Base-by-base conservation (phyloP, 2,113 vertebrate species). In the Ochotona princeps region DNA sequence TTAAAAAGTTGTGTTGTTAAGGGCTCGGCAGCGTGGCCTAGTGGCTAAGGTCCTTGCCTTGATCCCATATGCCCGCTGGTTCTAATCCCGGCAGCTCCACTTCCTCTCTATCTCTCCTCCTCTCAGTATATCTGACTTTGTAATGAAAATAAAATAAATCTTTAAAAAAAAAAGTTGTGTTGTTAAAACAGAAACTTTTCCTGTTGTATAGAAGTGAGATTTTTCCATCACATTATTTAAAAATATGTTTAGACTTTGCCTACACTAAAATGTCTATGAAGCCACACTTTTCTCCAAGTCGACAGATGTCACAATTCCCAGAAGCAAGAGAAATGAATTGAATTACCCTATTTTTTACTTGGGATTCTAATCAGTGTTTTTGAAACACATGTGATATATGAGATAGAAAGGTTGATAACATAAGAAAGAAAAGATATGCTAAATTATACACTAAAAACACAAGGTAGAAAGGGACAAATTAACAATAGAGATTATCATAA, bases 111-210 rank as follows among this genome's bases (percentile, higher is more conserved):
- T n/a, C n/a, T n/a, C n/a, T n/a, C n/a, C n/a, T n/a, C n/a, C n/a
- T n/a, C n/a, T n/a, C n/a, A n/a, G n/a, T n/a, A n/a, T n/a, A n/a
- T n/a, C n/a, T n/a, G n/a, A n/a, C n/a, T n/a, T n/a, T n/a, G n/a
- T n/a, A n/a, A n/a, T n/a, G n/a, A n/a, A n/a, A n/a, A n/a, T n/a
- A n/a, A n/a, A n/a, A n/a, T n/a, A n/a, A n/a, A n/a, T n/a, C n/a
- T n/a, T n/a, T n/a, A n/a, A n/a, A n/a, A n/a, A n/a, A n/a, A n/a
- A n/a, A n/a, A 47, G 6, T 69, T 57, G 88, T 69, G 12, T 82
- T 90, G 28, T 94, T 38, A 84, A 75, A 93, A 51, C 61, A 44
- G n/a, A 91, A 90, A 69, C 65, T 44, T 65, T 72, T 8, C 35
- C 6, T 70, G 12, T 67, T 79, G 3, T 47, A 23, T 57, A 2